Percentiles rank a stretch among this genome's conserved stretches.
These are phyloP conservation scores for Clivina fossor DNA, from an alignment of 2,888 invertebrate genomes.

Conservation along the genomic window DNA sequence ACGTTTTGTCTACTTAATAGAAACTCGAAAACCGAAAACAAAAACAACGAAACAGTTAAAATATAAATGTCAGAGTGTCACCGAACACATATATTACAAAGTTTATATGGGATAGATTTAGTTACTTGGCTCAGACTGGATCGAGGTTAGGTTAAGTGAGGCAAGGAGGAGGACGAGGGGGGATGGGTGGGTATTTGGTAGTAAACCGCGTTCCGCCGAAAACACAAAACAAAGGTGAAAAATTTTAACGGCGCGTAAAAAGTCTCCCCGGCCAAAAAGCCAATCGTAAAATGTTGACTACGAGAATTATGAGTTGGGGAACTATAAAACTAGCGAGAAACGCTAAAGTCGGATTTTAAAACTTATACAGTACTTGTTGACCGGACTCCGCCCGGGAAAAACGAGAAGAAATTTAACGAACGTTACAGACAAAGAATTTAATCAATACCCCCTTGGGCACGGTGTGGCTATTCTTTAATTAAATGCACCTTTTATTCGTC, in stretches of 20 bases:
- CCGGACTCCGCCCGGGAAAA: no score
- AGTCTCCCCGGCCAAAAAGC: constrained; percentile 47
- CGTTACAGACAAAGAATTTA: constrained; percentile 23
- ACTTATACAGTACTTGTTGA: constrained; percentile 34
- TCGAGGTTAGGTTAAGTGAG: constrained; percentile 46
- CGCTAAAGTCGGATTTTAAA: constrained; percentile 35
- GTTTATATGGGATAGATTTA: constrained; percentile 53
- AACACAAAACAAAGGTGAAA: constrained; percentile 52
- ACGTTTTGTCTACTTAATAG: constrained; percentile 33
- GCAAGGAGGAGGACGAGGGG: constrained; percentile 34
- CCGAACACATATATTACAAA: constrained; percentile 54
- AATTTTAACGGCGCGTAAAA: constrained; percentile 52
- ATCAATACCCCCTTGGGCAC: constrained; percentile 18
- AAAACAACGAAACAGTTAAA: constrained; percentile 29
- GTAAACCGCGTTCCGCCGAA: constrained; percentile 37
- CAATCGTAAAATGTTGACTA: constrained; percentile 47
- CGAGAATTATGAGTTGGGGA: constrained; percentile 48
- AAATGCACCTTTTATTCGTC: constrained; percentile 12
- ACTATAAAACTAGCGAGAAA: constrained; percentile 44
- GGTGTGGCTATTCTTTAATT: constrained; percentile 19
- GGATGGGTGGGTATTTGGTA: no score
- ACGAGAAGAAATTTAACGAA: constrained; percentile 32
- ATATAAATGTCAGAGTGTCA: constrained; percentile 43
- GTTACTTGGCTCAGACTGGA: constrained; percentile 34
- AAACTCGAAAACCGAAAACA: constrained; percentile 14